Evolutionary conservation across 2,888 invertebrate genomes (phyloP).

Genomic region (Onthophagus sagittarius): DNA sequence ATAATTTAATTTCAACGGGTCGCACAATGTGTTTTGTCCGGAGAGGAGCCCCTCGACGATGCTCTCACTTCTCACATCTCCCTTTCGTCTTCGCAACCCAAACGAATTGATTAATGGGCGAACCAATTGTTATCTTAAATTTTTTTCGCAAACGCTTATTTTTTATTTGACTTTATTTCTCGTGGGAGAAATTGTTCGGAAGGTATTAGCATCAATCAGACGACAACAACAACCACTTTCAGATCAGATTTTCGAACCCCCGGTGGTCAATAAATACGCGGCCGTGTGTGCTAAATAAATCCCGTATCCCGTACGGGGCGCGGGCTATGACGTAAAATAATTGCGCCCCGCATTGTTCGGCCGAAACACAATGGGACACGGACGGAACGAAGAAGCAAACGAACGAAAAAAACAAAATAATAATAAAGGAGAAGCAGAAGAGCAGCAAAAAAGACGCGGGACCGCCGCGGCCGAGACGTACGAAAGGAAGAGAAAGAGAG

Average conservation of each 20-base stretch:
- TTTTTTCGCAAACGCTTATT: not conserved
- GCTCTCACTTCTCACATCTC: not conserved
- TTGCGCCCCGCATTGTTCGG: conserved; percentile 9
- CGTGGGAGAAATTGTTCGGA: not conserved
- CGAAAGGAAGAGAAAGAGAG: too few species aligned
- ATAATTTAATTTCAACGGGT: conserved; percentile 23
- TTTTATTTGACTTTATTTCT: too few species aligned
- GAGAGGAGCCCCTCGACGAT: conserved; percentile 6
- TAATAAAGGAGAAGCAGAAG: too few species aligned
- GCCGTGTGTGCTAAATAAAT: not conserved
- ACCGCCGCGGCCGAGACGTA: not conserved
- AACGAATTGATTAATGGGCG: not conserved
- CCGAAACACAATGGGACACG: conserved; percentile 12
- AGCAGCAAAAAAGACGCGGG: not conserved
- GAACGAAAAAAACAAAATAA: too few species aligned
- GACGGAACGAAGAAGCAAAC: not conserved
- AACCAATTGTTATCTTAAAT: not conserved
- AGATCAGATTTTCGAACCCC: not conserved
- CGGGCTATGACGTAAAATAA: conserved; percentile 11
- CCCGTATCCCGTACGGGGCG: not conserved
- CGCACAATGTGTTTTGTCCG: conserved; percentile 15
- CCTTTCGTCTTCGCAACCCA: not conserved
- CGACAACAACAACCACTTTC: not conserved
- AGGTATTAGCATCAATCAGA: not conserved
- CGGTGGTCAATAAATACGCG: not conserved